Base-by-base conservation (phyloP, 2,888 invertebrate species). In the Polietes domitor region DNA sequence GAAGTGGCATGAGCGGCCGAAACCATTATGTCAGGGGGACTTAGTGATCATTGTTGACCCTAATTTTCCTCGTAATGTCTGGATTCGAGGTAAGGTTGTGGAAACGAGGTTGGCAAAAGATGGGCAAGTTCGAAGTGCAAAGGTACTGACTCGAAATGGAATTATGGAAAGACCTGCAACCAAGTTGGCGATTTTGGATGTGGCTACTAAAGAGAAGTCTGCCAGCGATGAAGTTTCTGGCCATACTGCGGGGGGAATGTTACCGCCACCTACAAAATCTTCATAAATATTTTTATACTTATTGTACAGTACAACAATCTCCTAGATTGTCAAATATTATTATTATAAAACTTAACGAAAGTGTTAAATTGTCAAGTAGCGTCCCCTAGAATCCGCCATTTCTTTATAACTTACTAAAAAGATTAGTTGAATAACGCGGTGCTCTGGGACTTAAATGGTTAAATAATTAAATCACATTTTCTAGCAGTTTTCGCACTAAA, bases 91-190 rank as follows among this genome's bases (percentile, higher is more conserved):
- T 55, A 77, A 61, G 32, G 71, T 81, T 15, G 28, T 78, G 12
- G 71, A 78, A 55, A 72, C 47, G 41, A 75, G 63, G 55, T 77
- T 82, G 63, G 77, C 77, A 61, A 82, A 37, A 19, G 61, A 78
- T 28, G 77, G 82, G 5, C 77, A 61, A 17, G 82, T 82, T 0
- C 24, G 82, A n/a, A 77, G 77, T 58, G 74, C 68, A 10, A 74
- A 73, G 17, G 37, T 77, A n/a, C 63, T 65, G 7, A 81, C 81
- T 0, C 6, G 2, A 10, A 17, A 47, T 37, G 77, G 77, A 19
- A 70, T 81, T 15, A n/a, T 77, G 21, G 71, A 76, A 17, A 24
- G 77, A 70, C 73, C 55, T 5, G 73, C 26, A 32, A 17, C 73
- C 19, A 82, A 68, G 28, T 15, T 77, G 12, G 73, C 73, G 2